phyloP scores from a whole-genome alignment of 2,888 invertebrate species.

The Alloscopus bannaensis region DNA sequence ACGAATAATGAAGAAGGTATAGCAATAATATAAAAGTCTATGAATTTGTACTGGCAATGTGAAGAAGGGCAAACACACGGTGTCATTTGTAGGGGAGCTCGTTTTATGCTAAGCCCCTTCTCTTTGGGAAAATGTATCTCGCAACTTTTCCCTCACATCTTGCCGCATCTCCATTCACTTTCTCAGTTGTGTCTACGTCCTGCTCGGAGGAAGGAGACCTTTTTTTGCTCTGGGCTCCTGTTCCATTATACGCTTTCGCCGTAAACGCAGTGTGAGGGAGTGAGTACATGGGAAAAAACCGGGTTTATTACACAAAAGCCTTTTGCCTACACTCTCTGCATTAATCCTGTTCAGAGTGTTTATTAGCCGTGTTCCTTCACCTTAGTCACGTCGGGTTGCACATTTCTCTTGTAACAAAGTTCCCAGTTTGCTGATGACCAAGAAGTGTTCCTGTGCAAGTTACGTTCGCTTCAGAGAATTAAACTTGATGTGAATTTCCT shows the following conservation, averaged over 20 bases:
- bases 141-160: constrained; percentile 48
- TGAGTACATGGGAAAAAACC: constrained; percentile 36
- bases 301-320: constrained; percentile 36
- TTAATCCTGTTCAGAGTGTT: constrained; percentile 47
- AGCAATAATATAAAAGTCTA: constrained; percentile 49
- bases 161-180: constrained; percentile 29
- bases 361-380: constrained; percentile 35
- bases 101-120: constrained; percentile 33
- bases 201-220: constrained; percentile 37
- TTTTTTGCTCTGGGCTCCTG: neutral
- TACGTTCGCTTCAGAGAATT: neutral
- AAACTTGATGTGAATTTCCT: constrained; percentile 7
- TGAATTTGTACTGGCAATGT: too few relatives aligned
- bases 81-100: constrained; percentile 45
- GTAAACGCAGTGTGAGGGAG: constrained; percentile 29
- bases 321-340: constrained; percentile 16
- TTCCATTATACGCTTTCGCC: too few relatives aligned
- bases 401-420: neutral
- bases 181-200: constrained; percentile 43
- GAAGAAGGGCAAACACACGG: constrained; percentile 14
- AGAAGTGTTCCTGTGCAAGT: neutral
- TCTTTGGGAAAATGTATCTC: neutral
- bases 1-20: too few relatives aligned
- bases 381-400: constrained; percentile 37
- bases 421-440: neutral